These are phyloP conservation scores for Coptotermes formosanus DNA, from an alignment of 1,140 invertebrate genomes.

Conservation along the genomic window DNA sequence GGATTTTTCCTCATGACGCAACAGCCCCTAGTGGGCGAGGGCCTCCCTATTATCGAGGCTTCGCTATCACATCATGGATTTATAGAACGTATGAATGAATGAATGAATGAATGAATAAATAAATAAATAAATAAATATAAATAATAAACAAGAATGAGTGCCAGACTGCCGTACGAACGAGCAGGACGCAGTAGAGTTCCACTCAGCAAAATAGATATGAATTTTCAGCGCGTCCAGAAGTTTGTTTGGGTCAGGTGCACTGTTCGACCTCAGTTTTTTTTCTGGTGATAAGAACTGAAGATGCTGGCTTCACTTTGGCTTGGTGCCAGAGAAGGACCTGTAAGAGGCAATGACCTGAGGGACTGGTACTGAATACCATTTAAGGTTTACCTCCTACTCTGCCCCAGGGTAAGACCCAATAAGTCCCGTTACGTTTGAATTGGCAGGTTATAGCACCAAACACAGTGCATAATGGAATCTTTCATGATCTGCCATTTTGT, in stretches of 20 bases:
- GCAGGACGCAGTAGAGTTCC: not conserved
- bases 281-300: not conserved
- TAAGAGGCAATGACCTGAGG: not conserved
- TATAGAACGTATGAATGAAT: too few relatives aligned
- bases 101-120: too few relatives aligned
- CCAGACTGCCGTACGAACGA: not conserved
- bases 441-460: not conserved
- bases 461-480: not conserved
- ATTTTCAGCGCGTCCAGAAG: not conserved
- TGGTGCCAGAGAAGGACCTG: not conserved
- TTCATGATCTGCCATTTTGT: not conserved
- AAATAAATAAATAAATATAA: not conserved
- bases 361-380: conserved; percentile 14
- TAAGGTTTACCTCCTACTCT: not conserved
- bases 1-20: too few relatives aligned
- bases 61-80: too few relatives aligned
- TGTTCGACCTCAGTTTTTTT: not conserved
- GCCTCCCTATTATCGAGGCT: too few relatives aligned
- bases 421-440: not conserved
- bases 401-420: not conserved
- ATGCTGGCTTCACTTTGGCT: not conserved
- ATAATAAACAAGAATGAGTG: not conserved
- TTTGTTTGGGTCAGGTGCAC: not conserved
- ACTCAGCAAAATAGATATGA: not conserved
- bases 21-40: too few relatives aligned